A percentile compares a stretch with the other conserved stretches of the same genome.
Conservation (phyloP, 2,888 invertebrate species). For the Blastobasis adustella region DNA sequence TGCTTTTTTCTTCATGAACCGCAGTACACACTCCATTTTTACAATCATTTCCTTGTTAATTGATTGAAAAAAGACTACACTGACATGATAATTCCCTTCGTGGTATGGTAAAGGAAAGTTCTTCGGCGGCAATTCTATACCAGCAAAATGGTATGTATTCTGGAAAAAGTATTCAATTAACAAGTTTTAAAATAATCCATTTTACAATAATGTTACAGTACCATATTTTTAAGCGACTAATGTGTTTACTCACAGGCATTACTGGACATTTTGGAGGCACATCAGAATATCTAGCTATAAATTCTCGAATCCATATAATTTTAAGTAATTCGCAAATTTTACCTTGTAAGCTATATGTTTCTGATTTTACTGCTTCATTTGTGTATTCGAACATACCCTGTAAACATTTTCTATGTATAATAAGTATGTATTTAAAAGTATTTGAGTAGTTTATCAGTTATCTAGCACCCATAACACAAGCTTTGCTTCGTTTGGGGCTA, state of each 20-base stretch:
- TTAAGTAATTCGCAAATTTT: neutral
- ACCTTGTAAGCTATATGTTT: neutral
- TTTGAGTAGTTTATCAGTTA: too few relatives aligned
- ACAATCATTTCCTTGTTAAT: neutral
- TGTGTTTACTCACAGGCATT: neutral
- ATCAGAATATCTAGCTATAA: neutral
- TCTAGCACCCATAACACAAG: too few relatives aligned
- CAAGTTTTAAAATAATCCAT: too few relatives aligned
- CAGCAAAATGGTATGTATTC: neutral
- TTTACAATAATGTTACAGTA: too few relatives aligned
- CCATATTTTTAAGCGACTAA: too few relatives aligned
- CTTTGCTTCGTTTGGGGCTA: too few relatives aligned
- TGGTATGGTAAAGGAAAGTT: neutral
- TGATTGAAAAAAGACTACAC: neutral
- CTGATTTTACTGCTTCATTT: neutral
- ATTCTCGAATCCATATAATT: neutral
- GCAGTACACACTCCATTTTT: neutral
- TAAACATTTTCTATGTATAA: too few relatives aligned
- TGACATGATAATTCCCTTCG: neutral
- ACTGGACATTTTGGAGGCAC: neutral
- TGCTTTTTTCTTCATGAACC: too few relatives aligned
- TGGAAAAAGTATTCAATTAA: neutral
- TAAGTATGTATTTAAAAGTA: too few relatives aligned
- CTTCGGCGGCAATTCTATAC: constrained; percentile 1
- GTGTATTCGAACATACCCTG: neutral